These are phyloP conservation scores for Platichthys flesus DNA, from an alignment of 2,113 vertebrate species.

Conservation along the genomic window DNA sequence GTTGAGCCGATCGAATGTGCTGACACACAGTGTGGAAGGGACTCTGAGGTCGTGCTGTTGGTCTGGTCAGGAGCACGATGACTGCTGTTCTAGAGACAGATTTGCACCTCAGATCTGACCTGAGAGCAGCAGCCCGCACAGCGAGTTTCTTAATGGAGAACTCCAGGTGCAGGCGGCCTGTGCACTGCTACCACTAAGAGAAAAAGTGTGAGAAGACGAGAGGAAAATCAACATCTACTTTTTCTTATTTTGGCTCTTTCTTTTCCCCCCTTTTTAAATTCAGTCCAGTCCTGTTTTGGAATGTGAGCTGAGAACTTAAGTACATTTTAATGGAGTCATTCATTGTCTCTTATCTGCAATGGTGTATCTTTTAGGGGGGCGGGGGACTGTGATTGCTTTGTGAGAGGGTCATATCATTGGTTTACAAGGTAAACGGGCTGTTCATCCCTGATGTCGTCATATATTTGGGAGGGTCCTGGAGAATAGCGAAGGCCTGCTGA, in stretches of 20 bases:
- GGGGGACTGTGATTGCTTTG: constrained; percentile 54
- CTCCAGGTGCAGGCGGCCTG: constrained; percentile 35
- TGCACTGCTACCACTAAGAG: constrained; percentile 63
- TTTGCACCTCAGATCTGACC: constrained; percentile 16
- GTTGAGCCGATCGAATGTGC: constrained; percentile 32
- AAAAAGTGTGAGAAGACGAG: constrained; percentile 20
- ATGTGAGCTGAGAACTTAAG: constrained; percentile 67
- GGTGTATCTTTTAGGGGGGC: constrained; percentile 55
- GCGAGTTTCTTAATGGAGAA: constrained; percentile 37
- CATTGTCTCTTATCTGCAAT: constrained; percentile 73
- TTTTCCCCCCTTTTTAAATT: constrained; percentile 52
- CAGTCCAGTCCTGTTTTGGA: constrained; percentile 70
- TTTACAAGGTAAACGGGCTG: constrained; percentile 83
- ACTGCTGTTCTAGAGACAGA: constrained; percentile 32
- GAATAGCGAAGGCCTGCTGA: constrained; percentile 46
- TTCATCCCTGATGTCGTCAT: constrained; percentile 70
- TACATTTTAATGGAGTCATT: constrained; percentile 72
- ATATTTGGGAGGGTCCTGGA: constrained; percentile 54
- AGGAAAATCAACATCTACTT: constrained; percentile 41
- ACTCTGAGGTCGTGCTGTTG: constrained; percentile 18
- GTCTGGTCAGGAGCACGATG: constrained; percentile 35
- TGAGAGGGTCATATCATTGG: constrained; percentile 75
- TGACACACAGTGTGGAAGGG: constrained; percentile 42
- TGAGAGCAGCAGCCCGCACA: constrained; percentile 12
- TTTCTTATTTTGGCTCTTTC: constrained; percentile 45